A percentile compares a stretch with the other conserved stretches of the same genome.
phyloP scores from a whole-genome alignment of 2,888 invertebrate genomes.

The Oligia fasciuncula region DNA sequence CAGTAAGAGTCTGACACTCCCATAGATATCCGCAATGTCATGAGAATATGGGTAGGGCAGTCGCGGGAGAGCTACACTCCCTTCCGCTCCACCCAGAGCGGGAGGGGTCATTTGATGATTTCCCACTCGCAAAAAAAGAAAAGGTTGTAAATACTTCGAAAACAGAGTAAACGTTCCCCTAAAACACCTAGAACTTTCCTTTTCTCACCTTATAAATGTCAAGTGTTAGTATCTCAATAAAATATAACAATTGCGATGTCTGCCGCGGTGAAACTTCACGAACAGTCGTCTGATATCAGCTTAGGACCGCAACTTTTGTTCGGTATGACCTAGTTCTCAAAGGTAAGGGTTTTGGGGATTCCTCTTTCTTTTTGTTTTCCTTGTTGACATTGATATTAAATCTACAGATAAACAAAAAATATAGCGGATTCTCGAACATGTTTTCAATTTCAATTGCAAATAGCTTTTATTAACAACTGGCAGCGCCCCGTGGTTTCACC shows the following conservation, averaged over 20 bases:
- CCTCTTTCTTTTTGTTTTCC: neutral
- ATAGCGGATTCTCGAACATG: too few relatives aligned
- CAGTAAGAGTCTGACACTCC: too few relatives aligned
- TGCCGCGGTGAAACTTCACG: conserved; percentile 22
- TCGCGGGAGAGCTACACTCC: too few relatives aligned
- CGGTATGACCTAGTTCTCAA: conserved; percentile 5
- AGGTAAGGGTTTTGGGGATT: neutral
- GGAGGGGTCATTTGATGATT: too few relatives aligned
- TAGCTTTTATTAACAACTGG: too few relatives aligned
- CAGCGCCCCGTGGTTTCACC: too few relatives aligned
- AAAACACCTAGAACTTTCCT: neutral
- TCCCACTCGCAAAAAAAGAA: neutral
- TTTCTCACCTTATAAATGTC: conserved; percentile 2
- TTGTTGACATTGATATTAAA: too few relatives aligned
- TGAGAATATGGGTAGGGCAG: too few relatives aligned
- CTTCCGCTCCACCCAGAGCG: too few relatives aligned
- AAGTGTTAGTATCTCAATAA: conserved; percentile 14
- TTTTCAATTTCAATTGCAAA: too few relatives aligned
- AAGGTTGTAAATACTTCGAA: neutral
- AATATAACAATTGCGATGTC: conserved; percentile 11
- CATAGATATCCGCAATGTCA: too few relatives aligned
- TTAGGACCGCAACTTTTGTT: conserved; percentile 26
- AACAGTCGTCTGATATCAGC: conserved; percentile 21
- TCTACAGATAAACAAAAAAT: too few relatives aligned
- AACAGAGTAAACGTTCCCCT: neutral